phyloP scores from a whole-genome alignment of 1,140 invertebrate genomes.

The Cylas formicarius region DNA sequence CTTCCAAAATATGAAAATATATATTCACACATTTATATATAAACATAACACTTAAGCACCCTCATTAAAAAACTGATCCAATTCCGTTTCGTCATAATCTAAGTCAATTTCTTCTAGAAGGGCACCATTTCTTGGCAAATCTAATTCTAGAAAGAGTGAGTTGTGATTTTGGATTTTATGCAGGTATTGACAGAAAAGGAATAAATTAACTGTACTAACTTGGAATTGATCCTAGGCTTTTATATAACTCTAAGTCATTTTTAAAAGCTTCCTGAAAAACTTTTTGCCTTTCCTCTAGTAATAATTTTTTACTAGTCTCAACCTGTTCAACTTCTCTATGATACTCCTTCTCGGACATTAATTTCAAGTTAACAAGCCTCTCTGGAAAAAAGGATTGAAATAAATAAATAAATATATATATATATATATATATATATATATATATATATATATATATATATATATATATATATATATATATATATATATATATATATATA shows the following conservation, averaged over 20 bases:
- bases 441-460: not conserved
- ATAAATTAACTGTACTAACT: conserved; percentile 43
- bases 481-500: too few relatives aligned
- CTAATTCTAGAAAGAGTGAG: conserved; percentile 30
- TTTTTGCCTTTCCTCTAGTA: conserved; percentile 56
- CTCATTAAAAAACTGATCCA: conserved; percentile 37
- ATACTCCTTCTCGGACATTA: conserved; percentile 43
- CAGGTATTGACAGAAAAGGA: not conserved
- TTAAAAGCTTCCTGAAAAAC: conserved; percentile 63
- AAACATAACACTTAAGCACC: conserved; percentile 1
- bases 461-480: not conserved
- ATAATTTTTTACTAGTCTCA: conserved; percentile 49
- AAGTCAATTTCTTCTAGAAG: conserved; percentile 41
- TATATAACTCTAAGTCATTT: conserved; percentile 57
- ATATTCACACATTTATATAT: too few relatives aligned
- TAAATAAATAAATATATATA: conserved; percentile 10
- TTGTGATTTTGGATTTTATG: not conserved
- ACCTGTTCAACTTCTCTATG: conserved; percentile 48
- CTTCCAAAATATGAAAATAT: conserved; percentile 4
- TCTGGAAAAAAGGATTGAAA: conserved; percentile 14
- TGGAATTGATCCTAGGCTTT: conserved; percentile 53
- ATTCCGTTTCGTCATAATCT: conserved; percentile 37
- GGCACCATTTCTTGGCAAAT: conserved; percentile 33
- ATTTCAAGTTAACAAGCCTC: conserved; percentile 18
- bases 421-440: not conserved